phyloP scores from a whole-genome alignment of 2,113 vertebrate genomes.

The Nothoprocta perdicaria region DNA sequence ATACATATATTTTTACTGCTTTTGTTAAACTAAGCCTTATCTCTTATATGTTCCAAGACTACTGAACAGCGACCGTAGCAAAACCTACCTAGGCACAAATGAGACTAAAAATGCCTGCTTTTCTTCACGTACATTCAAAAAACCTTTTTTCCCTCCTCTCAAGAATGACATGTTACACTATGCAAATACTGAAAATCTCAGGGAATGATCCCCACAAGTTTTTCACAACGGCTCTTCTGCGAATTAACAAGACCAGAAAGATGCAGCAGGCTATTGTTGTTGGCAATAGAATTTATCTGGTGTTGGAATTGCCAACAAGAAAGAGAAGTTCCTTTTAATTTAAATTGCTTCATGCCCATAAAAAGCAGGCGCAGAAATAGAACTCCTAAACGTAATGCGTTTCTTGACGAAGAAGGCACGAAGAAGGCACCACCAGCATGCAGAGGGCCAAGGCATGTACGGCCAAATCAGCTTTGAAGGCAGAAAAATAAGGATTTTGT shows the following conservation, averaged over 20 bases:
- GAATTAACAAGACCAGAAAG: neutral
- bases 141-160: neutral
- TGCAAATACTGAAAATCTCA: neutral
- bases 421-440: fast-evolving
- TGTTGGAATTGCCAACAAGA: neutral
- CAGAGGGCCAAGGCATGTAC: neutral
- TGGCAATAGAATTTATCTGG: neutral
- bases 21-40: neutral
- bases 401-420: no score
- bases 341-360: neutral
- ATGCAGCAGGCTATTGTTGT: neutral
- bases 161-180: neutral
- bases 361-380: neutral
- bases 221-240: neutral
- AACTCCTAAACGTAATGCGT: neutral
- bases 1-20: no score
- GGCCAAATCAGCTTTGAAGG: neutral
- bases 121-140: neutral
- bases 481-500: neutral
- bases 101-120: neutral
- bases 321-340: neutral
- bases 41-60: neutral
- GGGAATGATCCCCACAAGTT: neutral
- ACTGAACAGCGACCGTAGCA: neutral
- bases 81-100: neutral